These are phyloP conservation scores for Pseudotriccus pelzelni DNA, from an alignment of 2,797 vertebrate genomes.

Conservation along the genomic window DNA sequence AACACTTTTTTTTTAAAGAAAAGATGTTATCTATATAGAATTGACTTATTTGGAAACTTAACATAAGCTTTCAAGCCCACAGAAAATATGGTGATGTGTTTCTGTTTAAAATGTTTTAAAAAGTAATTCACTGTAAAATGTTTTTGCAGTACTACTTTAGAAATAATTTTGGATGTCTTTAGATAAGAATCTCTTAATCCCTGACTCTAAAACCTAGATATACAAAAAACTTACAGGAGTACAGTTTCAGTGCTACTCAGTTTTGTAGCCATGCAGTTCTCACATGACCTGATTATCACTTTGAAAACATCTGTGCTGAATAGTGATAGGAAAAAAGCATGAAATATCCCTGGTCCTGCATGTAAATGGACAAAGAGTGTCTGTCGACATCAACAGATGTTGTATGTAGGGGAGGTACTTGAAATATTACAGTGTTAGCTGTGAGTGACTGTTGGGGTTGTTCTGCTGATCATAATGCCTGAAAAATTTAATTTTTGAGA, in stretches of 20 bases:
- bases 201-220: neutral
- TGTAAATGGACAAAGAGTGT: neutral
- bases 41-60: conserved; percentile 83
- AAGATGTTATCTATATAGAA: conserved; percentile 80
- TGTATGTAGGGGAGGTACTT: neutral
- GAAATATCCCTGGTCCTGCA: neutral
- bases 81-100: conserved; percentile 80
- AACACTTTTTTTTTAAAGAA: conserved; percentile 67
- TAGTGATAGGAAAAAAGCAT: neutral
- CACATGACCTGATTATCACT: neutral
- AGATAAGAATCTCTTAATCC: conserved; percentile 52
- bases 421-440: neutral
- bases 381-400: neutral
- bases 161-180: conserved; percentile 72
- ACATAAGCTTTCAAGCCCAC: conserved; percentile 82
- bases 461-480: neutral
- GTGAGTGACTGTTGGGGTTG: neutral
- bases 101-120: conserved; percentile 74
- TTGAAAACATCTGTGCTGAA: neutral
- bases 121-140: conserved; percentile 74
- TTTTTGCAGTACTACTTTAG: conserved; percentile 64
- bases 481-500: conserved; percentile 11
- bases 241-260: neutral
- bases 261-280: neutral
- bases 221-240: neutral